Conservation (phyloP, 2,113 vertebrate species). For the Dryoscopus gambensis region DNA sequence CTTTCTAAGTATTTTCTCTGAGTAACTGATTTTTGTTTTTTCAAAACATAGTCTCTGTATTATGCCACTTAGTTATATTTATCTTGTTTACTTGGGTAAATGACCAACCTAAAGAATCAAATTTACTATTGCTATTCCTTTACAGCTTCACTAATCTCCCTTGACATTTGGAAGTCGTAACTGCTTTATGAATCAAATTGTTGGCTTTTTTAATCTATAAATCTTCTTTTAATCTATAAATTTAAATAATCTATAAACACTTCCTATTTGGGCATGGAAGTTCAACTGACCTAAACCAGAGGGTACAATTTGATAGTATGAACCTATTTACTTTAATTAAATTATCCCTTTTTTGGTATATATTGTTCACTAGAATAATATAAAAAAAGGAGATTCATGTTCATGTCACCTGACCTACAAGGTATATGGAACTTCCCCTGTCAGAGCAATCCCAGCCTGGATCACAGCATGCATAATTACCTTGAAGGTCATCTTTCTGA, state of each 20-base stretch:
- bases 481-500: neutral
- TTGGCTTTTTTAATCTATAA: neutral
- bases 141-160: neutral
- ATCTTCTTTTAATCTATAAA: no score
- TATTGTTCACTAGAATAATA: neutral
- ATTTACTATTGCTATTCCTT: neutral
- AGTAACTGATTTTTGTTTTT: neutral
- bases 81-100: neutral
- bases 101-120: neutral
- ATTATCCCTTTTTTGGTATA: neutral
- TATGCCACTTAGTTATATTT: neutral
- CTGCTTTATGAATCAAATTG: neutral
- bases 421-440: neutral
- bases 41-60: neutral
- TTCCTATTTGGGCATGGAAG: neutral
- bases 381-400: neutral
- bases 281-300: neutral
- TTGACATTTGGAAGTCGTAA: neutral
- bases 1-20: neutral
- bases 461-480: rapidly evolving
- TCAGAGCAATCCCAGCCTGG: neutral
- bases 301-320: neutral
- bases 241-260: neutral
- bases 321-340: neutral
- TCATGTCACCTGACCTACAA: neutral